Percentiles rank a stretch among this genome's conserved stretches.
phyloP scores from a whole-genome alignment of 2,888 invertebrate species.

The Tetropium fuscum region DNA sequence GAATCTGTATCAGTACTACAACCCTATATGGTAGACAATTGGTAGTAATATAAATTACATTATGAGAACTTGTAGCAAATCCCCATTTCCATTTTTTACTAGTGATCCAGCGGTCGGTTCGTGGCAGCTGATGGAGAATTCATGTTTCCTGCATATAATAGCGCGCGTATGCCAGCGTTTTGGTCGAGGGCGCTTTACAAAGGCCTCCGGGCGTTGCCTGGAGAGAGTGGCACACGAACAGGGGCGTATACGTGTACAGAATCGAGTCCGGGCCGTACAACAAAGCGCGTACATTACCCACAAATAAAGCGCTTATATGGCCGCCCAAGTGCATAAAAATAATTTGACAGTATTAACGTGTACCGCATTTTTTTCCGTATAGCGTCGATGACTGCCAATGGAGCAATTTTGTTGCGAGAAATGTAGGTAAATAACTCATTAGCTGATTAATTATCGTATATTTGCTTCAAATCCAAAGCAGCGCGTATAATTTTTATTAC shows the following conservation, averaged over 20 bases:
- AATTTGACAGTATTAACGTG: conserved; percentile 42
- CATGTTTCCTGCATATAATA: conserved; percentile 56
- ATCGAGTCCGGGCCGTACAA: conserved; percentile 42
- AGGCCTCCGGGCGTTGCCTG: conserved; percentile 34
- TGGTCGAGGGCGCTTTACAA: conserved; percentile 49
- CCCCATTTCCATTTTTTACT: conserved; percentile 47
- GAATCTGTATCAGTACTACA: too few species aligned
- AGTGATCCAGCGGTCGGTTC: conserved; percentile 30
- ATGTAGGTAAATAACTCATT: too few species aligned
- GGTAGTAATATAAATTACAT: conserved; percentile 47
- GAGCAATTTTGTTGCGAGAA: too few species aligned
- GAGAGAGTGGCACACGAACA: conserved; percentile 11
- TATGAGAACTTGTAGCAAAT: conserved; percentile 46
- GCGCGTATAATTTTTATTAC: too few species aligned
- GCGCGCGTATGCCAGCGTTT: conserved; percentile 53
- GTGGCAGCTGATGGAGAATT: conserved; percentile 55
- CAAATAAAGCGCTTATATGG: conserved; percentile 44
- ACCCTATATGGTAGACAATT: conserved; percentile 33
- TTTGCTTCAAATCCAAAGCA: too few species aligned
- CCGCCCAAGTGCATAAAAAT: conserved; percentile 44
- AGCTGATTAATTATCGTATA: too few species aligned
- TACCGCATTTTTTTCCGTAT: conserved; percentile 13
- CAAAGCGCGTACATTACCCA: conserved; percentile 43
- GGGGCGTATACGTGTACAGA: conserved; percentile 44
- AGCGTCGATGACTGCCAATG: too few species aligned